These are phyloP conservation scores for Sipha flava DNA, from an alignment of 1,140 invertebrate species.

Conservation along the genomic window DNA sequence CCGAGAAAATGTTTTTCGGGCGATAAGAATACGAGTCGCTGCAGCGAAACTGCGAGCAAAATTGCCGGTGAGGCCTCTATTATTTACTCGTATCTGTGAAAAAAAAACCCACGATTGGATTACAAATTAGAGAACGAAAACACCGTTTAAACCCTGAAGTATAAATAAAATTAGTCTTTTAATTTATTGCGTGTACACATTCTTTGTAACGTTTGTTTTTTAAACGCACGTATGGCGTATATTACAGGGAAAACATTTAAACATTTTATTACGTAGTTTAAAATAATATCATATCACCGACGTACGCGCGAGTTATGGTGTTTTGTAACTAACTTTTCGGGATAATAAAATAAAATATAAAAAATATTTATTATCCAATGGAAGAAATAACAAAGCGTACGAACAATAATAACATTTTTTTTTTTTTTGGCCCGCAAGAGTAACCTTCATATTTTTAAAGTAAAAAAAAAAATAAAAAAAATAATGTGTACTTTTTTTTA, in stretches of 20 bases:
- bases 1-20: too few species aligned
- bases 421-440: not conserved
- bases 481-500: not conserved
- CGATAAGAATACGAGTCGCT: too few species aligned
- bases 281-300: not conserved
- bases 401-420: too few species aligned
- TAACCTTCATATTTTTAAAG: not conserved
- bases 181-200: not conserved
- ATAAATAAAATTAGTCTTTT: not conserved
- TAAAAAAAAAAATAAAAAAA: not conserved
- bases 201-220: not conserved
- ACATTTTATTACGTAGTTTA: not conserved
- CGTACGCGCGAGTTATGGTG: not conserved
- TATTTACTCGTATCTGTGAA: too few species aligned
- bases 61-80: too few species aligned
- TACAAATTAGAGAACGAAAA: not conserved
- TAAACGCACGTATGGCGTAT: not conserved
- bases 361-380: not conserved
- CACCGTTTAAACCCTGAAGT: not conserved
- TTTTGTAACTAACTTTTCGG: not conserved
- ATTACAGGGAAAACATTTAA: not conserved
- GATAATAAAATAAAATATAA: not conserved
- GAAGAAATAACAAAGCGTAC: not conserved
- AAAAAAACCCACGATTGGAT: too few species aligned
- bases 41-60: too few species aligned